A percentile compares a stretch with the other conserved stretches of the same genome.
phyloP scores from a whole-genome alignment of 2,797 vertebrate genomes.

The Melanotaenia maccullochi region DNA sequence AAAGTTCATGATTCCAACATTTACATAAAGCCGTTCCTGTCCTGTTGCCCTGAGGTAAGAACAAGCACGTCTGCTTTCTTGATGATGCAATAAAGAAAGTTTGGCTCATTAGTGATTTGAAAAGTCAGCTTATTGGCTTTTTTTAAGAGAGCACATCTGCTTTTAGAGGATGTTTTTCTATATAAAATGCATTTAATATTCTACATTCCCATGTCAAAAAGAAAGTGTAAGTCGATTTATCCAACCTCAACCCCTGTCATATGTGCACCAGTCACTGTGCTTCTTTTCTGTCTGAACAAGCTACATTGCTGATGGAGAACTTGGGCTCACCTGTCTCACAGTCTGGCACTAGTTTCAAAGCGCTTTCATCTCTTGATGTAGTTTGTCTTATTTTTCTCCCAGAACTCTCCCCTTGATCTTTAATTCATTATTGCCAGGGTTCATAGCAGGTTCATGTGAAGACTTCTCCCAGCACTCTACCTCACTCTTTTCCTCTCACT shows the following conservation, averaged over 20 bases:
- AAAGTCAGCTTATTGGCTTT: not conserved
- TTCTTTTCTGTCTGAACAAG: constrained; percentile 24
- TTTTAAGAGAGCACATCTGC: not conserved
- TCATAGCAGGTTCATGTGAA: constrained; percentile 65
- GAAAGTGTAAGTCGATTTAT: not conserved
- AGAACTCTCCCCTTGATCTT: constrained; percentile 75
- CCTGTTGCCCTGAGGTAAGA: constrained; percentile 94
- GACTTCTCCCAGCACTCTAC: constrained; percentile 43
- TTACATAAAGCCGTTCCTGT: constrained; percentile 98
- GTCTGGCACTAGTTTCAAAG: constrained; percentile 56
- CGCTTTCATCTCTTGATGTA: constrained; percentile 66
- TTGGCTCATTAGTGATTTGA: not conserved
- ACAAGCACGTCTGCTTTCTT: not conserved
- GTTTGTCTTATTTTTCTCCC: constrained; percentile 63
- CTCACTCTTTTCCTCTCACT: constrained; percentile 18
- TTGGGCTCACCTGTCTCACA: constrained; percentile 62
- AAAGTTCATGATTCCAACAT: constrained; percentile 98
- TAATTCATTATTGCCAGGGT: constrained; percentile 76
- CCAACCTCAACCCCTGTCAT: constrained; percentile 1
- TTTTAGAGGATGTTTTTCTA: not conserved
- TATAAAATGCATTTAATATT: not conserved
- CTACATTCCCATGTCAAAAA: not conserved
- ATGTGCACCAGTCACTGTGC: constrained; percentile 21
- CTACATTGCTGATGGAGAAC: constrained; percentile 36
- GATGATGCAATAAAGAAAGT: not conserved